Conservation (phyloP, 1,140 invertebrate genomes). For the Hetaerina americana region DNA sequence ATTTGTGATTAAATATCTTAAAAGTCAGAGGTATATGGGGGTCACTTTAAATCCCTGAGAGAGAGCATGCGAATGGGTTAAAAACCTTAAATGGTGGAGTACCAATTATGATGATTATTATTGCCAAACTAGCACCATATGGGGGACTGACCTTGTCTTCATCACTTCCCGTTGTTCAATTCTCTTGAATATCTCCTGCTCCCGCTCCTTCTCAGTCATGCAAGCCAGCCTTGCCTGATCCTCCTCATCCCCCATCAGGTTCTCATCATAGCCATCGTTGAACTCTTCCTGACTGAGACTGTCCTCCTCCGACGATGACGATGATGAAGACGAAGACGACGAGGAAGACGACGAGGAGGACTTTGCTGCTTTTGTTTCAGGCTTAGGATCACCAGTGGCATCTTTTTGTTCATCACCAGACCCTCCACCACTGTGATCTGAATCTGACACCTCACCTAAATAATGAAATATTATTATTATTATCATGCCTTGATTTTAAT, state of each 20-base stretch:
- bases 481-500: too few relatives aligned
- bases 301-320: conserved; percentile 23
- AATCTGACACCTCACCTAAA: conserved; percentile 53
- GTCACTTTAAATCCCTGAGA: too few relatives aligned
- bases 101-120: too few relatives aligned
- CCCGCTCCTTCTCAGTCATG: conserved; percentile 93
- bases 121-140: too few relatives aligned
- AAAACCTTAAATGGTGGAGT: too few relatives aligned
- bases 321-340: not conserved
- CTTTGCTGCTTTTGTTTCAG: not conserved
- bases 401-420: not conserved
- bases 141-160: conserved; percentile 65
- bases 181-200: conserved; percentile 93
- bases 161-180: conserved; percentile 87
- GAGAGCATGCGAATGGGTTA: too few relatives aligned
- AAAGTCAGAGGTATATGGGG: too few relatives aligned
- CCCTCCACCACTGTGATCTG: conserved; percentile 23
- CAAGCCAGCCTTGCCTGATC: conserved; percentile 76
- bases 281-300: conserved; percentile 50
- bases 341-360: not conserved
- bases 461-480: conserved; percentile 7
- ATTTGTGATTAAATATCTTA: too few relatives aligned
- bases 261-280: conserved; percentile 84
- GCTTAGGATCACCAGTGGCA: not conserved
- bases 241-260: conserved; percentile 93